Evolutionary conservation across 2,888 invertebrate species (phyloP).

Genomic region (Sympetrum striolatum): DNA sequence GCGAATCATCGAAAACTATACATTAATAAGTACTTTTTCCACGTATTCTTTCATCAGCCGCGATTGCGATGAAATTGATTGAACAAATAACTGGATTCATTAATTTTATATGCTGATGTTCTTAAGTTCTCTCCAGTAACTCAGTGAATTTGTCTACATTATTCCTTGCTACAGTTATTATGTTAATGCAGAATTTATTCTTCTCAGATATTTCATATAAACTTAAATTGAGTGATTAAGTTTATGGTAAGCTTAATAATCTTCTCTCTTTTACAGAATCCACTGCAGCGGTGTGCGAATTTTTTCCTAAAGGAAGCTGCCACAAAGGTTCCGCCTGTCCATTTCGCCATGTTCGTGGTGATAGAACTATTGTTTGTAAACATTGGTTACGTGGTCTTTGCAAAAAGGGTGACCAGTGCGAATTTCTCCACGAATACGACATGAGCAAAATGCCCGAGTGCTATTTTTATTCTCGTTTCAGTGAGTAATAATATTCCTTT

Average conservation of each 20-base stretch:
- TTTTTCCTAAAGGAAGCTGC: constrained; percentile 77
- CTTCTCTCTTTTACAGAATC: constrained; percentile 76
- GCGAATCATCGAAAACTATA: no score
- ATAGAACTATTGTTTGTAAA: constrained; percentile 98
- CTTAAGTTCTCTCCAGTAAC: no score
- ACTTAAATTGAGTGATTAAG: no score
- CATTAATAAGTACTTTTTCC: no score
- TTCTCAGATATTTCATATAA: no score
- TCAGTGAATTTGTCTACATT: background rate
- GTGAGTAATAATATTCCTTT: constrained; percentile 60
- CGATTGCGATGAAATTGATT: no score
- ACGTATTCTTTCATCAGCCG: no score
- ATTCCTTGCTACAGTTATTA: background rate
- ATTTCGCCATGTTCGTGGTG: constrained; percentile 95
- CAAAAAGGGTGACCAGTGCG: constrained; percentile 99
- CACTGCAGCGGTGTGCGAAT: constrained; percentile 94
- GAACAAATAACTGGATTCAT: no score
- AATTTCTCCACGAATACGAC: constrained; percentile 99
- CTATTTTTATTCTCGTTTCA: constrained; percentile 98
- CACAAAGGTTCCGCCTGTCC: constrained; percentile 92
- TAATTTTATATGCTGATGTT: no score
- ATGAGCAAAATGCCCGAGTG: constrained; percentile 99
- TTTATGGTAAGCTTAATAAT: no score
- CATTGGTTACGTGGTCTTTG: constrained; percentile 99
- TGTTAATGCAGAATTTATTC: background rate